Evolutionary conservation across 2,113 vertebrate genomes (phyloP).

Genomic region (Hippocampus comes): DNA sequence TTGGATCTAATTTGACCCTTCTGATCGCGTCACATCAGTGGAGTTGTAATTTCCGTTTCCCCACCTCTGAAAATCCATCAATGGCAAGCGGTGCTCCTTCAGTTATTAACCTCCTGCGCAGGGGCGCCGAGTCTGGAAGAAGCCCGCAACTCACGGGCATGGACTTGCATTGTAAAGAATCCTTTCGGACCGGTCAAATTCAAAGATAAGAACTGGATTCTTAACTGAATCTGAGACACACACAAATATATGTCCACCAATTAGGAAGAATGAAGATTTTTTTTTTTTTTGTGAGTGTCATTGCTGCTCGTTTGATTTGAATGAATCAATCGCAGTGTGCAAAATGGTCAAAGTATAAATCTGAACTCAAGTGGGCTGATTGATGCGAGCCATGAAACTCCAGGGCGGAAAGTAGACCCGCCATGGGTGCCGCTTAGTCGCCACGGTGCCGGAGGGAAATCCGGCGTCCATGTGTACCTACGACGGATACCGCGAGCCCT

Average conservation of each 20-base stretch:
- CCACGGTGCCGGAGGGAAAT: not conserved
- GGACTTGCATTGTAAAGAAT: slow-evolving; percentile 1
- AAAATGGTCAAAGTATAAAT: not conserved
- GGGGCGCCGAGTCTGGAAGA: not conserved
- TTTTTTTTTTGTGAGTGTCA: too few relatives aligned
- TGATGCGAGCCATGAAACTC: too few relatives aligned
- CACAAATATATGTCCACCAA: too few relatives aligned
- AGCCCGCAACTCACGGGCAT: not conserved
- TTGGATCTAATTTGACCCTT: not conserved
- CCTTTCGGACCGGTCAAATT: not conserved
- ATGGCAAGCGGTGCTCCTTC: not conserved
- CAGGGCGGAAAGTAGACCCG: too few relatives aligned
- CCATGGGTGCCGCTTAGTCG: too few relatives aligned
- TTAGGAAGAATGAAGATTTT: too few relatives aligned
- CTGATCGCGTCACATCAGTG: not conserved
- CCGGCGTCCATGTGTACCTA: not conserved
- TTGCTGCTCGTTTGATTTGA: too few relatives aligned
- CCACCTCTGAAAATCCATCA: slow-evolving; percentile 1
- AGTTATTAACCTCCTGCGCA: not conserved
- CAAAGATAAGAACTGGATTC: not conserved
- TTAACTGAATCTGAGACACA: not conserved
- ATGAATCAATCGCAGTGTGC: too few relatives aligned
- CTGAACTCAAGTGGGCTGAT: too few relatives aligned
- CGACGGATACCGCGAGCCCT: too few relatives aligned
- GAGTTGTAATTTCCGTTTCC: not conserved